Evolutionary conservation across 2,888 invertebrate genomes (phyloP).

Genomic region (Malachius bipustulatus): DNA sequence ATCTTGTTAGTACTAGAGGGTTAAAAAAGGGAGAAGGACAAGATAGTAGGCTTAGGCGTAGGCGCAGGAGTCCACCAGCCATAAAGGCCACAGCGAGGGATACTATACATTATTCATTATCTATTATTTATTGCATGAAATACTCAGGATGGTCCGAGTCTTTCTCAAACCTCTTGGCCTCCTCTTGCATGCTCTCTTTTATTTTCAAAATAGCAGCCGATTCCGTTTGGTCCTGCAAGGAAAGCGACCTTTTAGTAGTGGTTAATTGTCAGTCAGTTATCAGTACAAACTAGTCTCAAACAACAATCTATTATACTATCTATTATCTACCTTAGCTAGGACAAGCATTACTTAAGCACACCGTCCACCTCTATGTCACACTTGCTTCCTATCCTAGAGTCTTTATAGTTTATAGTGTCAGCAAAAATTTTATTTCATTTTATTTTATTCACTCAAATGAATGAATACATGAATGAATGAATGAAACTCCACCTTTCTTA

Average conservation of each 20-base stretch:
- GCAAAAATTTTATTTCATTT: too few relatives aligned
- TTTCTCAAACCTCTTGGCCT: conserved; percentile 98
- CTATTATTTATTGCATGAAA: conserved; percentile 95
- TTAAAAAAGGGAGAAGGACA: conserved; percentile 36
- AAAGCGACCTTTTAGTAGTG: conserved; percentile 41
- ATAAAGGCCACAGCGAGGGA: conserved; percentile 37
- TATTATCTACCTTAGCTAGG: too few relatives aligned
- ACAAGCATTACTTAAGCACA: too few relatives aligned
- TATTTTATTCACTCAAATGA: too few relatives aligned
- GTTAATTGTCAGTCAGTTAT: conserved; percentile 39
- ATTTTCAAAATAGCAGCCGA: conserved; percentile 99
- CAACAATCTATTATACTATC: too few relatives aligned
- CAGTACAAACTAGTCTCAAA: conserved; percentile 28
- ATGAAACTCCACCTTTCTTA: too few relatives aligned
- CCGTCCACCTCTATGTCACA: conserved; percentile 2
- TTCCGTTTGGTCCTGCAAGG: conserved; percentile 77
- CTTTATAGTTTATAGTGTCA: too few relatives aligned
- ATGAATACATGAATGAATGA: too few relatives aligned
- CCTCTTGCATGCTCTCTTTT: conserved; percentile 99
- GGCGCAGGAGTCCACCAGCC: conserved; percentile 34
- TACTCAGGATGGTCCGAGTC: conserved; percentile 94
- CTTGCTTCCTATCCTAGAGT: too few relatives aligned
- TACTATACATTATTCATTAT: too few relatives aligned
- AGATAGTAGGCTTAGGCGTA: conserved; percentile 5
- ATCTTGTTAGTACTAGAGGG: conserved; percentile 38